Conservation (phyloP, 2,113 vertebrate species). For the Psilopsiagon aurifrons region DNA sequence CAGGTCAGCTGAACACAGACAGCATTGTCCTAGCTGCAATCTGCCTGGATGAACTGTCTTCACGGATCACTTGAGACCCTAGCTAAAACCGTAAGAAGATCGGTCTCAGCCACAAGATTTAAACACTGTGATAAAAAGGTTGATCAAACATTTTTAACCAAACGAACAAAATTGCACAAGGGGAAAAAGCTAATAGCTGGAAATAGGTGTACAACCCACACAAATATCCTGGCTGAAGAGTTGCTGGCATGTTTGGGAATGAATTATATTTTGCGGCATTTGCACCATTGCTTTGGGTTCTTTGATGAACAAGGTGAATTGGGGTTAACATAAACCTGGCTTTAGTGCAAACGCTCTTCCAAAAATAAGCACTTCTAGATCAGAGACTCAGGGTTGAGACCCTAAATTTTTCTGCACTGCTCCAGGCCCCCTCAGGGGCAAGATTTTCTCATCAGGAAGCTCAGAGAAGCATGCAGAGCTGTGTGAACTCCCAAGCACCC, state of each 20-base stretch:
- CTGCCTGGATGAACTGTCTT: not conserved
- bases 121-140: not conserved
- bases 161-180: not conserved
- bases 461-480: not conserved
- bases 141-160: not conserved
- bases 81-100: not conserved
- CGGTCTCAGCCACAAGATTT: not conserved
- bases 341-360: not conserved
- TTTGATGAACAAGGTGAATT: not conserved
- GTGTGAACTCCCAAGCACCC: not conserved
- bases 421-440: not conserved
- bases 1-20: not conserved
- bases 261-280: not conserved
- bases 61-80: not conserved
- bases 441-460: not conserved
- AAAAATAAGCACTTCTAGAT: not conserved
- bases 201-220: not conserved
- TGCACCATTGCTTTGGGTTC: not conserved
- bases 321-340: not conserved
- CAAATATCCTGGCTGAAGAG: not conserved
- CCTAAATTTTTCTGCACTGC: not conserved
- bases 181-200: not conserved
- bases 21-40: not conserved
- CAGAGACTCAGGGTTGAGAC: not conserved
- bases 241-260: not conserved